Conservation (phyloP, 2,888 invertebrate genomes). For the Lithophane semibrunnea region DNA sequence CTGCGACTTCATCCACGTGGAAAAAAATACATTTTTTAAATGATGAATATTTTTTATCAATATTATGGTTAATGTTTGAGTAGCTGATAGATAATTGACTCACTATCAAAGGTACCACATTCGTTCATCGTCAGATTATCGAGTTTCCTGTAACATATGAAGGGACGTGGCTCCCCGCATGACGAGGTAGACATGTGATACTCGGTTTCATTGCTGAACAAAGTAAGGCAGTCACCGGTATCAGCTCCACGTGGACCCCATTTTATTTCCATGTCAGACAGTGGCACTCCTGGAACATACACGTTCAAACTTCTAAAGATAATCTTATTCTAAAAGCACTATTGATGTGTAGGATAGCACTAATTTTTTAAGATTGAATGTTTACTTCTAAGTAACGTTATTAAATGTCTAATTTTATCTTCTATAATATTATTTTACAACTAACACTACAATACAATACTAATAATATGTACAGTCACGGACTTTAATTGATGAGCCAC, state of each 20-base stretch:
- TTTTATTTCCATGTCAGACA: conserved; percentile 28
- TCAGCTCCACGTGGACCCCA: background rate
- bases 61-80: background rate
- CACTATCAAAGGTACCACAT: conserved; percentile 44
- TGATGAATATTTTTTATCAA: background rate
- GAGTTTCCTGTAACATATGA: conserved; percentile 22
- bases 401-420: too few species aligned
- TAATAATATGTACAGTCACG: too few species aligned
- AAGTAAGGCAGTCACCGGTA: conserved; percentile 16
- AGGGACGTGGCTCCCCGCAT: background rate
- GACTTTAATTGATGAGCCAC: too few species aligned
- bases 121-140: conserved; percentile 19
- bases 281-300: conserved; percentile 30
- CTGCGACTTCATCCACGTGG: too few species aligned
- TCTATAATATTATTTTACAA: too few species aligned
- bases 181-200: background rate
- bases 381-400: too few species aligned
- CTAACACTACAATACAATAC: too few species aligned
- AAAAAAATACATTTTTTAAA: background rate
- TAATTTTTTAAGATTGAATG: background rate
- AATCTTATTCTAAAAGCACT: too few species aligned
- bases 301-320: background rate
- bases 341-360: background rate
- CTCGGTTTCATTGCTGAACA: fast-evolving
- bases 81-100: background rate